Evolutionary conservation across 2,888 invertebrate species (phyloP).

Genomic region (Pristionchus fissidentatus): DNA sequence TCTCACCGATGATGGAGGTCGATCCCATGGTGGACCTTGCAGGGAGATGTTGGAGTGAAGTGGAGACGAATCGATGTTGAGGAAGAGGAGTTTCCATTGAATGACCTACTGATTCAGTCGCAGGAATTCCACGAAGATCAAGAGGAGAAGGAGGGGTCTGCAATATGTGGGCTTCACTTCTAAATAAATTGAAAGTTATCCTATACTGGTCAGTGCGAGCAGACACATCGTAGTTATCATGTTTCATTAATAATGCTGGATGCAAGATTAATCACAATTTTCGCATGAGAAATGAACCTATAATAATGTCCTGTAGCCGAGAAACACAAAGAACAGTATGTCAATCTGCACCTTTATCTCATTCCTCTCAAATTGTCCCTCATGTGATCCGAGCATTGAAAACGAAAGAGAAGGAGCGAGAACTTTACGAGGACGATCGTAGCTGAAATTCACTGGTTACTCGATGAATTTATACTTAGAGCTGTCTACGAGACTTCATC

Average conservation of each 20-base stretch:
- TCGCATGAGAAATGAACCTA: too few relatives aligned
- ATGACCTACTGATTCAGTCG: not conserved
- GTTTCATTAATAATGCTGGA: not conserved
- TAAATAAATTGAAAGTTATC: too few relatives aligned
- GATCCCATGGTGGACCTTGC: not conserved
- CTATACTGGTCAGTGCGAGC: too few relatives aligned
- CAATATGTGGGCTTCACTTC: not conserved
- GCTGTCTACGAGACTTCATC: too few relatives aligned
- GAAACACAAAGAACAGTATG: too few relatives aligned
- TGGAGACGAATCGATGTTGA: slow-evolving; percentile 44
- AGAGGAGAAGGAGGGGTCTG: not conserved
- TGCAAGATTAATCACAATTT: not conserved
- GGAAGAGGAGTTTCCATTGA: slow-evolving; percentile 8
- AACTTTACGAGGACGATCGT: not conserved
- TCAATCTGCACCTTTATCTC: not conserved
- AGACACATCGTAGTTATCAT: too few relatives aligned
- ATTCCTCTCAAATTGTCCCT: not conserved
- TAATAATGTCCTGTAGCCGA: too few relatives aligned
- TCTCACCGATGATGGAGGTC: slow-evolving; percentile 2
- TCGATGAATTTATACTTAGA: not conserved
- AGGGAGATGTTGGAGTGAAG: slow-evolving; percentile 30
- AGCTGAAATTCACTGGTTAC: not conserved
- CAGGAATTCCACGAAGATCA: slow-evolving; percentile 3
- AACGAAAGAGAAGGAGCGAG: slow-evolving; percentile 38
- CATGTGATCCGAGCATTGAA: not conserved